A percentile compares a stretch with the other conserved stretches of the same genome.
phyloP scores from a whole-genome alignment of 1,140 invertebrate species.

The Helicoverpa armigera region DNA sequence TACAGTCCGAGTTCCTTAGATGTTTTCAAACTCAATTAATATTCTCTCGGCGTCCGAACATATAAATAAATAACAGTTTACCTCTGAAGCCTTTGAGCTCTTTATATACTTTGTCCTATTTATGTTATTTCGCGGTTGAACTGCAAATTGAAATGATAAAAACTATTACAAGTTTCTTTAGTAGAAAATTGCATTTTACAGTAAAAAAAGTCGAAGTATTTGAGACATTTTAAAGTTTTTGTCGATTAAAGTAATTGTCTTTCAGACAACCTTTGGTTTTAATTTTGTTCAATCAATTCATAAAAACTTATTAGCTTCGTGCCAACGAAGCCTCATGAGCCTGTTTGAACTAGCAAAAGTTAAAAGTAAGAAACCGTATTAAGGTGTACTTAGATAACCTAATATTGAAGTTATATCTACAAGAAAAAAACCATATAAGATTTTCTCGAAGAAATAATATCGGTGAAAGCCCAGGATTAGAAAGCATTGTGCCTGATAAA shows the following conservation, averaged over 20 bases:
- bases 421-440: not conserved
- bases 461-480: not conserved
- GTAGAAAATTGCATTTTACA: not conserved
- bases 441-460: slow-evolving; percentile 1
- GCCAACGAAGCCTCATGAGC: too few relatives aligned
- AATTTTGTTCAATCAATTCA: too few relatives aligned
- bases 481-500: slow-evolving; percentile 21
- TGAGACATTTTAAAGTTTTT: too few relatives aligned
- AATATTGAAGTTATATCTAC: not conserved
- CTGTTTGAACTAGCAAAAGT: too few relatives aligned
- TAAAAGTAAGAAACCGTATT: too few relatives aligned
- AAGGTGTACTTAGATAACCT: not conserved
- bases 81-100: slow-evolving; percentile 43
- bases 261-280: too few relatives aligned
- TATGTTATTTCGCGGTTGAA: not conserved
- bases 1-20: slow-evolving; percentile 20
- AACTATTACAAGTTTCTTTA: not conserved
- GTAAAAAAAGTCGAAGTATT: not conserved
- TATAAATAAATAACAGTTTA: slow-evolving; percentile 42
- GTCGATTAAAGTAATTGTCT: too few relatives aligned
- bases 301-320: too few relatives aligned
- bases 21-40: slow-evolving; percentile 19
- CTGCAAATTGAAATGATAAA: slow-evolving; percentile 18
- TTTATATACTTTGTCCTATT: slow-evolving; percentile 13
- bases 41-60: slow-evolving; percentile 13